Percentiles rank a stretch among this genome's conserved stretches.
Evolutionary conservation across 2,888 invertebrate species (phyloP).

Genomic region (Cacoxenus indagator): DNA sequence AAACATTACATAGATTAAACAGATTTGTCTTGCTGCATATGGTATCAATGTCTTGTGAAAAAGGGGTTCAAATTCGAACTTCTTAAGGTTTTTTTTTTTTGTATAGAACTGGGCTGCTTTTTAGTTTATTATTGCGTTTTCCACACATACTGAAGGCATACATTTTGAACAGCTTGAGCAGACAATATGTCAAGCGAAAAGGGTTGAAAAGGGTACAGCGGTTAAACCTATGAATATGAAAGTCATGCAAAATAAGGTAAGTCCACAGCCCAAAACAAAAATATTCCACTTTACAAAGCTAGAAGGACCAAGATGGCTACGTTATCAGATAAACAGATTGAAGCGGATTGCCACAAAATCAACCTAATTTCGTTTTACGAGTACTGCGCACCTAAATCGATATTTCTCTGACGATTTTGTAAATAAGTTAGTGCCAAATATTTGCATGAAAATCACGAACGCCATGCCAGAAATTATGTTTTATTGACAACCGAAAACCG

Average conservation of each 20-base stretch:
- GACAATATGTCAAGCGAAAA: conserved; percentile 42
- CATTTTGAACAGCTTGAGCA: background rate
- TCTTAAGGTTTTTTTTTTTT: too few relatives aligned
- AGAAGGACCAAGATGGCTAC: background rate
- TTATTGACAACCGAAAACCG: conserved; percentile 37
- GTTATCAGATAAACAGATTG: background rate
- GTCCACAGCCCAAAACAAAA: background rate
- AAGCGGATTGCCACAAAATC: background rate
- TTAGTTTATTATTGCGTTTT: conserved; percentile 43
- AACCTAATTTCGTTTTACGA: conserved; percentile 15
- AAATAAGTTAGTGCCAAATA: conserved; percentile 37
- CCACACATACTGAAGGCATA: background rate
- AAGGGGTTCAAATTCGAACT: background rate
- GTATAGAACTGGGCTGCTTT: conserved; percentile 49
- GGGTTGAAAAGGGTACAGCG: conserved; percentile 39
- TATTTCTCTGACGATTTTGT: conserved; percentile 8
- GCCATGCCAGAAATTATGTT: conserved; percentile 53
- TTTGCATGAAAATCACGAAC: conserved; percentile 61
- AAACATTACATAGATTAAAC: conserved; percentile 63
- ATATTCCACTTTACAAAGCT: background rate
- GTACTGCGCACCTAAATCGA: conserved; percentile 14
- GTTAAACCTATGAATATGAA: background rate
- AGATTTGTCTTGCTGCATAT: conserved; percentile 61
- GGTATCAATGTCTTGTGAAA: conserved; percentile 54
- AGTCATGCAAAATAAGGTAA: background rate